These are phyloP conservation scores for Coremacera marginata DNA, from an alignment of 2,888 invertebrate species.

Conservation along the genomic window DNA sequence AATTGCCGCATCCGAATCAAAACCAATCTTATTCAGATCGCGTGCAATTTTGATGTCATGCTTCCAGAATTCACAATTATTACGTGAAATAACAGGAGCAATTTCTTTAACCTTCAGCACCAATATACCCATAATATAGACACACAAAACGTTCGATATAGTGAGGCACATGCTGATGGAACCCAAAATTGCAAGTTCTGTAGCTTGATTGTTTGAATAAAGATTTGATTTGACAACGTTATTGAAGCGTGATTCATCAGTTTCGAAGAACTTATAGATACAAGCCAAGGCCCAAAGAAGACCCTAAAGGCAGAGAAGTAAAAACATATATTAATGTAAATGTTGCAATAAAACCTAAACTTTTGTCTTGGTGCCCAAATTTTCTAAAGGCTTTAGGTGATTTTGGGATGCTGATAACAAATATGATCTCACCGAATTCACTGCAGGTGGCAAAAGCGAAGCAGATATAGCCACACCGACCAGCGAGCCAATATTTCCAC, in stretches of 20 bases:
- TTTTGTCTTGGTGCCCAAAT: too few species aligned
- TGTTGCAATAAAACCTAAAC: too few species aligned
- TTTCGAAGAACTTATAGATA: conserved; percentile 71
- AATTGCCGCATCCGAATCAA: conserved; percentile 61
- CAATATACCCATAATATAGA: conserved; percentile 78
- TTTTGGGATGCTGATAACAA: too few species aligned
- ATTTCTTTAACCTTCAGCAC: conserved; percentile 80
- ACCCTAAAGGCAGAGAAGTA: conserved; percentile 69
- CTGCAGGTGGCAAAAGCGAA: conserved; percentile 83
- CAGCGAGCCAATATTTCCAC: conserved; percentile 82
- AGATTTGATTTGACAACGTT: conserved; percentile 68
- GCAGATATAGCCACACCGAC: conserved; percentile 88
- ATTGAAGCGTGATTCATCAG: conserved; percentile 68
- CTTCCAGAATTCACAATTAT: conserved; percentile 73
- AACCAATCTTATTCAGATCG: conserved; percentile 71
- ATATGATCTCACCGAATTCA: conserved; percentile 75
- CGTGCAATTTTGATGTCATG: conserved; percentile 75
- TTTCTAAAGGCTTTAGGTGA: too few species aligned
- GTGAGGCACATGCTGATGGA: conserved; percentile 79
- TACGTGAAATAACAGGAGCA: conserved; percentile 71
- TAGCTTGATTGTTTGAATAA: conserved; percentile 74
- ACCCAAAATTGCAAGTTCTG: conserved; percentile 76
- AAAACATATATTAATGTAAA: not conserved
- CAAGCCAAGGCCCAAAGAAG: conserved; percentile 76
- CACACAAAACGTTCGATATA: conserved; percentile 80